Percentiles rank a stretch among this genome's conserved stretches.
Conservation (phyloP, 2,888 invertebrate genomes). For the Limenitis camilla region DNA sequence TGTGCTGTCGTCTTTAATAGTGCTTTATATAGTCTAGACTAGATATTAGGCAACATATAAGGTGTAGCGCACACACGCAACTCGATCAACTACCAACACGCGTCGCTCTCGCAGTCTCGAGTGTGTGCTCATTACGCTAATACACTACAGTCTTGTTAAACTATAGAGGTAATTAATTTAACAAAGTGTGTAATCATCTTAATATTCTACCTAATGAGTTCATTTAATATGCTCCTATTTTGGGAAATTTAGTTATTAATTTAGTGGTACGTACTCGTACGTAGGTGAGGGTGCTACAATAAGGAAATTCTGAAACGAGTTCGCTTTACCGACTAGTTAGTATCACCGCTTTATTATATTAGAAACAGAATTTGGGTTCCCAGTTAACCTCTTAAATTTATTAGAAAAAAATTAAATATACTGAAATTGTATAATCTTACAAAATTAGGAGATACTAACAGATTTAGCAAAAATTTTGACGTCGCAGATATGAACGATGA, state of each 20-base stretch:
- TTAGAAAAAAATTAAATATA: too few species aligned
- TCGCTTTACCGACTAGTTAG: too few species aligned
- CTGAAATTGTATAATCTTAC: too few species aligned
- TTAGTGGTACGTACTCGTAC: too few species aligned
- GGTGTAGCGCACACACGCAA: conserved; percentile 14
- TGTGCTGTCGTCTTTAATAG: too few species aligned
- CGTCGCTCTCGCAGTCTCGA: conserved; percentile 23
- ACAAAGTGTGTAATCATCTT: conserved; percentile 7
- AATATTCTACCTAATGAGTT: not conserved
- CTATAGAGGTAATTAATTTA: conserved; percentile 13
- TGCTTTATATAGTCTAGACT: not conserved
- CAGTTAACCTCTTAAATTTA: too few species aligned
- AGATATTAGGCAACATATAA: not conserved
- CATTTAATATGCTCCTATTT: not conserved
- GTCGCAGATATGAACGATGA: too few species aligned
- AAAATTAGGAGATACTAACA: too few species aligned
- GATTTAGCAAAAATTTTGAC: too few species aligned
- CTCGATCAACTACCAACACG: conserved; percentile 38
- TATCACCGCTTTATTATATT: not conserved
- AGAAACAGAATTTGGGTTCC: too few species aligned
- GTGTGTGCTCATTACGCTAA: conserved; percentile 20
- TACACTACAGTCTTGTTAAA: conserved; percentile 20
- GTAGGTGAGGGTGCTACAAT: too few species aligned
- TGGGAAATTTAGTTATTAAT: not conserved
- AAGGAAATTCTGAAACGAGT: too few species aligned